Conservation (phyloP, 2,888 invertebrate genomes). For the Drosophila falleni region DNA sequence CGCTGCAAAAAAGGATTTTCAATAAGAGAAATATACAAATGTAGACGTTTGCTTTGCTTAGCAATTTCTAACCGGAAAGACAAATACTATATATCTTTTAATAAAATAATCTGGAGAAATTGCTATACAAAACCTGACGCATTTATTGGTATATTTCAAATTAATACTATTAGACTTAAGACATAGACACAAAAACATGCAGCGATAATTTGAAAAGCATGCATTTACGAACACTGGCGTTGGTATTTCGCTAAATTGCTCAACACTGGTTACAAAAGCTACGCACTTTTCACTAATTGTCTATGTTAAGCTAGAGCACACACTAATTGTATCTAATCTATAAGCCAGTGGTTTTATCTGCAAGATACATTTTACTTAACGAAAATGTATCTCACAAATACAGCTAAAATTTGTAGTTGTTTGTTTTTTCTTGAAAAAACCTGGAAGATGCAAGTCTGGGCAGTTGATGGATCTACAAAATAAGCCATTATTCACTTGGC, state of each 20-base stretch:
- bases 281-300: constrained; percentile 42
- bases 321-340: constrained; percentile 43
- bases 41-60: constrained; percentile 62
- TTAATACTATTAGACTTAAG: constrained; percentile 35
- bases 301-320: constrained; percentile 56
- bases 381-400: constrained; percentile 67
- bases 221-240: constrained; percentile 61
- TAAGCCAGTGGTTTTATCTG: constrained; percentile 56
- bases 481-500: constrained; percentile 48
- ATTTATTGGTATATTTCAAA: constrained; percentile 71
- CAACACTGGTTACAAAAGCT: constrained; percentile 73
- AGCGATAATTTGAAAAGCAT: constrained; percentile 67
- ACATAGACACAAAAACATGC: constrained; percentile 66
- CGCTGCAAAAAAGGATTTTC: constrained; percentile 61
- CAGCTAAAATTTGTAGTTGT: constrained; percentile 28
- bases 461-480: constrained; percentile 85
- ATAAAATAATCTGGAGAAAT: constrained; percentile 51
- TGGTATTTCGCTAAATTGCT: constrained; percentile 46
- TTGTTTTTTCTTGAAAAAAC: constrained; percentile 70
- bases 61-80: constrained; percentile 45
- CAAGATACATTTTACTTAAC: constrained; percentile 52
- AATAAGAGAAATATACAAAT: constrained; percentile 74
- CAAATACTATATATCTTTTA: neutral
- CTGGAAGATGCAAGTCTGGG: constrained; percentile 85
- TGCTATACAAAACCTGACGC: constrained; percentile 63